A percentile compares a stretch with the other conserved stretches of the same genome.
phyloP scores from a whole-genome alignment of 2,888 invertebrate genomes.

The Trissolcus japonicus region DNA sequence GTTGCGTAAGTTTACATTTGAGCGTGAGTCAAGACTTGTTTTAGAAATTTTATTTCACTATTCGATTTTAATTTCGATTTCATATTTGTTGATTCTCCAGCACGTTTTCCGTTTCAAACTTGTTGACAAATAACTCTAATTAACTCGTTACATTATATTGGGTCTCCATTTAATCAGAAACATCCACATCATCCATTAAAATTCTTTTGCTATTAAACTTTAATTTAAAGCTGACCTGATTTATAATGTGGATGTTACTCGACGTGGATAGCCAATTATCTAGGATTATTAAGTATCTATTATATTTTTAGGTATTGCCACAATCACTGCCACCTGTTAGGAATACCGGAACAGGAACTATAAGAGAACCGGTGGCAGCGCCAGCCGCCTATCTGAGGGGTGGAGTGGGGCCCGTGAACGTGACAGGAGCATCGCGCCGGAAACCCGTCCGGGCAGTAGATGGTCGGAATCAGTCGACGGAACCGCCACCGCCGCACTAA shows the following conservation, averaged over 20 bases:
- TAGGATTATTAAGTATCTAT: background rate
- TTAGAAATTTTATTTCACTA: too few species aligned
- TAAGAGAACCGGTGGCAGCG: constrained; percentile 73
- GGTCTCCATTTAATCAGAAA: too few species aligned
- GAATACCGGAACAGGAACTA: constrained; percentile 74
- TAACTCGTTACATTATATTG: too few species aligned
- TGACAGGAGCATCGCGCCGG: constrained; percentile 74
- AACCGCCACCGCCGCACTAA: constrained; percentile 77
- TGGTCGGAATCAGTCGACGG: constrained; percentile 76
- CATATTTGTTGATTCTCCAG: too few species aligned
- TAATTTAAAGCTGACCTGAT: too few species aligned
- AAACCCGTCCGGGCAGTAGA: constrained; percentile 77
- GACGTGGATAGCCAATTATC: too few species aligned
- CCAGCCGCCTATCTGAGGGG: constrained; percentile 71
- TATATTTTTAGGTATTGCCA: constrained; percentile 64
- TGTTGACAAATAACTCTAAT: too few species aligned
- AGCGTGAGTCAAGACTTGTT: background rate
- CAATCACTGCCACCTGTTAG: constrained; percentile 73
- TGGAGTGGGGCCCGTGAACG: constrained; percentile 73
- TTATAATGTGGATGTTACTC: too few species aligned
- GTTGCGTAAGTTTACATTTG: background rate
- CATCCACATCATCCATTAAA: too few species aligned
- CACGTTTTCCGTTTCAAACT: too few species aligned
- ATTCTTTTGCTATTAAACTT: too few species aligned
- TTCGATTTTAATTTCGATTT: too few species aligned